Evolutionary conservation across 2,797 vertebrate genomes (phyloP).

Genomic region (Syndactyla subalaris): DNA sequence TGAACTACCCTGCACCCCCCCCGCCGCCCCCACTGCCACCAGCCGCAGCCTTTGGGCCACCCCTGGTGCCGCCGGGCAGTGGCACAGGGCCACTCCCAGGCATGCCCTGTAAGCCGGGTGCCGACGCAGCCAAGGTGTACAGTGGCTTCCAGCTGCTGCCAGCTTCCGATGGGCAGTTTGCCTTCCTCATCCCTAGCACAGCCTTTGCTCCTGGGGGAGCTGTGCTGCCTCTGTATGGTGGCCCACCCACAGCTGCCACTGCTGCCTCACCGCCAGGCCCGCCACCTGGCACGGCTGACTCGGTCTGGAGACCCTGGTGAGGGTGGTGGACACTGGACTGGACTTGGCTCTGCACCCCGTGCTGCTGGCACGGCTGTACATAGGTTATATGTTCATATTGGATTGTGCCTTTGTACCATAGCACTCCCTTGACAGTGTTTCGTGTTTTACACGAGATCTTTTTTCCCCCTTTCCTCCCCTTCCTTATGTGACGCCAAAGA

Average conservation of each 20-base stretch:
- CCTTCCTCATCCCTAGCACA: constrained; percentile 94
- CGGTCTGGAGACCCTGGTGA: constrained; percentile 98
- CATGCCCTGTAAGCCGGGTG: constrained; percentile 84
- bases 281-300: constrained; percentile 89
- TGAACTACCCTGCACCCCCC: constrained; percentile 91
- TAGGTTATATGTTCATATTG: constrained; percentile 91
- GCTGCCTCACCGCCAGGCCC: constrained; percentile 83
- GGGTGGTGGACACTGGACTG: constrained; percentile 17
- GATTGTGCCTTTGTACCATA: constrained; percentile 95
- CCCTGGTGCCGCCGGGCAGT: constrained; percentile 85
- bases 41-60: constrained; percentile 80
- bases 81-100: constrained; percentile 81
- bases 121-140: constrained; percentile 86
- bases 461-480: not conserved
- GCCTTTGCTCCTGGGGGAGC: constrained; percentile 88
- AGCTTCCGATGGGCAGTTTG: constrained; percentile 96
- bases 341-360: constrained; percentile 3
- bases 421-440: constrained; percentile 81
- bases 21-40: constrained; percentile 84
- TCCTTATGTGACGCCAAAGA: constrained; percentile 96
- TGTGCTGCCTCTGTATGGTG: constrained; percentile 91
- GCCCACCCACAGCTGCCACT: constrained; percentile 78
- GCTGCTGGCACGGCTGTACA: constrained; percentile 61
- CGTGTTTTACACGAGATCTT: constrained; percentile 89
- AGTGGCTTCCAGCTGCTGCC: constrained; percentile 97